Percentiles rank a stretch among this genome's conserved stretches.
Conservation (phyloP, 2,888 invertebrate species). For the Prenolepis imparis region DNA sequence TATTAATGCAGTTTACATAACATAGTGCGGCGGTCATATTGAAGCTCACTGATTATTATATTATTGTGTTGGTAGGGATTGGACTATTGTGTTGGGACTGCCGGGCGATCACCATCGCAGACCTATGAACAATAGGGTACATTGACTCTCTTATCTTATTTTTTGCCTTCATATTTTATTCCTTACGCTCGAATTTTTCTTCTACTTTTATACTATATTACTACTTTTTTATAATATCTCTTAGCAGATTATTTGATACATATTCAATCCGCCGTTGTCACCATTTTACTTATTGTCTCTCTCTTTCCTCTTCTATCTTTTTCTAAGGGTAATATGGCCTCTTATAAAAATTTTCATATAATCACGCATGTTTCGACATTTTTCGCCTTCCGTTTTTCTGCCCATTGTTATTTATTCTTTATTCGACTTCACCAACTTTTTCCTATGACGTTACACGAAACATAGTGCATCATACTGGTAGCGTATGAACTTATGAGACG, state of each 20-base stretch:
- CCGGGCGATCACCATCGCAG: constrained; percentile 85
- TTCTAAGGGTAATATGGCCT: constrained; percentile 36
- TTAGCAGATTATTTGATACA: constrained; percentile 47
- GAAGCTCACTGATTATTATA: constrained; percentile 77
- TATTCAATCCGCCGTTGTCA: constrained; percentile 47
- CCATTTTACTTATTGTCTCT: constrained; percentile 51
- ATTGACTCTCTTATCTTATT: constrained; percentile 79
- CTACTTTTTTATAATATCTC: constrained; percentile 61
- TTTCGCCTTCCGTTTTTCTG: constrained; percentile 48
- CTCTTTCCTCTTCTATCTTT: constrained; percentile 14
- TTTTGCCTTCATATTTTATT: constrained; percentile 74
- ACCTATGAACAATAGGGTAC: constrained; percentile 86
- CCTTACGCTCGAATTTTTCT: constrained; percentile 72
- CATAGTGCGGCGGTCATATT: constrained; percentile 54
- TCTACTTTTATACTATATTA: constrained; percentile 58
- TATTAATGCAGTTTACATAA: constrained; percentile 61
- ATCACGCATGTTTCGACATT: constrained; percentile 68
- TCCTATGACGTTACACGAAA: constrained; percentile 52
- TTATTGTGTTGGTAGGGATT: constrained; percentile 85
- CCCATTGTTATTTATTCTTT: constrained; percentile 59
- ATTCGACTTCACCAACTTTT: constrained; percentile 59
- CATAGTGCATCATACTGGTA: constrained; percentile 63
- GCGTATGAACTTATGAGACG: constrained; percentile 64
- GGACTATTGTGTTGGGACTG: constrained; percentile 83
- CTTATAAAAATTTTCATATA: constrained; percentile 25